Conservation (phyloP, 2,888 invertebrate genomes). For the Tipula unca region DNA sequence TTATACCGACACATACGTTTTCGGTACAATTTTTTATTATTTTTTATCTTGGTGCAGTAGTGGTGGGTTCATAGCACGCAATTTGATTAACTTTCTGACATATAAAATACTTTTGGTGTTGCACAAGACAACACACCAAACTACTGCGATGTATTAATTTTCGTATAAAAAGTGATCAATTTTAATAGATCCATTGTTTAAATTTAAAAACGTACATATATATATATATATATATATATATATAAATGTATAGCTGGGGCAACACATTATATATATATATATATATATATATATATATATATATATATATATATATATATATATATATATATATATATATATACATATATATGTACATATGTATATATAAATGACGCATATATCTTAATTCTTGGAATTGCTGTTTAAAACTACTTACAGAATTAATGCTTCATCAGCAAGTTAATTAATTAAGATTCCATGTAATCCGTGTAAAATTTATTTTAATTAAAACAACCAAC, state of each 20-base stretch:
- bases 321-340: too few species aligned
- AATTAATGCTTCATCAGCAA: neutral
- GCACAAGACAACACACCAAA: neutral
- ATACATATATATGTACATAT: too few species aligned
- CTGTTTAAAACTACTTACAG: neutral
- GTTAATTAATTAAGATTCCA: neutral
- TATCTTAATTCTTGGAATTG: neutral
- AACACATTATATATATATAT: neutral
- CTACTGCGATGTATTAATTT: neutral
- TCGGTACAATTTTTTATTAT: neutral
- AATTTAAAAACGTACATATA: neutral
- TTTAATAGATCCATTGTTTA: neutral
- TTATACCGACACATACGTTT: neutral
- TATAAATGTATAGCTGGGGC: neutral
- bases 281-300: too few species aligned
- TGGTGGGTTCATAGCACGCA: neutral
- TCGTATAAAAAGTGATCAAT: neutral
- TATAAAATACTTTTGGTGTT: neutral
- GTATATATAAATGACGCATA: neutral
- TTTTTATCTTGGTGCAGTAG: neutral
- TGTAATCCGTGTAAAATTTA: neutral
- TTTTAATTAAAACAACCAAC: neutral
- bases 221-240: too few species aligned
- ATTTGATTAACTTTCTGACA: neutral
- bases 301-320: too few species aligned